These are phyloP conservation scores for Clivina fossor DNA, from an alignment of 2,888 invertebrate species.

Conservation along the genomic window DNA sequence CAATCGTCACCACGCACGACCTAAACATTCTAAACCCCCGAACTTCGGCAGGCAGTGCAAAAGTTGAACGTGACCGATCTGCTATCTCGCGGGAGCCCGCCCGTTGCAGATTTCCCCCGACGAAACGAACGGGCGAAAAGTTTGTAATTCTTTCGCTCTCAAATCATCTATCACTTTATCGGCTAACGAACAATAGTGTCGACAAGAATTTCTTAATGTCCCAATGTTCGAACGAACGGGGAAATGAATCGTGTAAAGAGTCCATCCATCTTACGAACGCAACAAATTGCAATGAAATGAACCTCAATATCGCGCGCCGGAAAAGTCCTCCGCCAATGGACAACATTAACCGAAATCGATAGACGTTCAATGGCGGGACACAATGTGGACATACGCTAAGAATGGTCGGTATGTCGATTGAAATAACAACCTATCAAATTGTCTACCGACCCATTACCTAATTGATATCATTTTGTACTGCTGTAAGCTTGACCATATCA, in stretches of 20 bases:
- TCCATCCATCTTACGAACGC: not conserved
- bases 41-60: constrained; percentile 19
- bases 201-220: constrained; percentile 31
- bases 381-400: too few species aligned
- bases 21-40: constrained; percentile 11
- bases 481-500: too few species aligned
- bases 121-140: constrained; percentile 60
- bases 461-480: too few species aligned
- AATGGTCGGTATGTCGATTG: not conserved
- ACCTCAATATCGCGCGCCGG: constrained; percentile 23
- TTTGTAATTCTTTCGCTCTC: constrained; percentile 54
- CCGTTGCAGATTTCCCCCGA: constrained; percentile 62
- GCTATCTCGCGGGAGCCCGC: constrained; percentile 56
- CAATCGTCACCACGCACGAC: constrained; percentile 15
- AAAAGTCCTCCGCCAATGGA: too few species aligned
- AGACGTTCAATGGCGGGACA: too few species aligned
- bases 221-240: too few species aligned
- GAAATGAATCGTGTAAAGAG: constrained; percentile 32
- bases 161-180: constrained; percentile 52
- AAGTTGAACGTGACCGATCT: constrained; percentile 59
- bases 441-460: not conserved
- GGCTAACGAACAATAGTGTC: constrained; percentile 31
- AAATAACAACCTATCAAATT: constrained; percentile 12
- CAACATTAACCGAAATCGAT: too few species aligned
- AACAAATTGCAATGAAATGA: constrained; percentile 30